Evolutionary conservation across 2,113 vertebrate species (phyloP).

Genomic region (Chinchilla lanigera): DNA sequence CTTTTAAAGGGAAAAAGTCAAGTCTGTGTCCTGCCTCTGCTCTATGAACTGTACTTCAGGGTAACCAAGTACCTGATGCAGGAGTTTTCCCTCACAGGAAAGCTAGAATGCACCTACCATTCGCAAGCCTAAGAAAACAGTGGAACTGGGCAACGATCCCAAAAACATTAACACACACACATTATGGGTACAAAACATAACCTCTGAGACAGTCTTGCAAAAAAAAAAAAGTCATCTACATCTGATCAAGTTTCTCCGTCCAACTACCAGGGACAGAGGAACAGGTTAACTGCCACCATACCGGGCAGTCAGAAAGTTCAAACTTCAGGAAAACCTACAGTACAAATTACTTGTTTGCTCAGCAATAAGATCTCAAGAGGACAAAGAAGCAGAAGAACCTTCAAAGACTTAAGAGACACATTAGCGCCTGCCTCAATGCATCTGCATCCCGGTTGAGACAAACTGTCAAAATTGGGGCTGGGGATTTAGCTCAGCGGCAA

Average conservation of each 20-base stretch:
- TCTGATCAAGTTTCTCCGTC: background rate
- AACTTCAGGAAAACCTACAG: background rate
- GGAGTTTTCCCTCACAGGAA: background rate
- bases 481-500: too few species aligned
- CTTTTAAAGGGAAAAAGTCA: background rate
- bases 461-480: background rate
- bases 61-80: background rate
- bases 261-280: background rate
- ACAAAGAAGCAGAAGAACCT: background rate
- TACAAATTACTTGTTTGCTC: background rate
- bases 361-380: background rate
- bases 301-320: background rate
- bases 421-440: background rate
- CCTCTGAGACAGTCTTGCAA: background rate
- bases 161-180: background rate
- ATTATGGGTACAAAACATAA: background rate
- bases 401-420: background rate
- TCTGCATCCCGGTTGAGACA: background rate
- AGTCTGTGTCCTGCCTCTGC: background rate
- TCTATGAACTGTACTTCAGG: background rate
- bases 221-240: slow-evolving; percentile 22
- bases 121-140: background rate
- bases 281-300: background rate
- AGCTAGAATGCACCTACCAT: background rate
- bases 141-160: background rate